Conservation (phyloP, 2,888 invertebrate genomes). For the Mactromeris polynyma region DNA sequence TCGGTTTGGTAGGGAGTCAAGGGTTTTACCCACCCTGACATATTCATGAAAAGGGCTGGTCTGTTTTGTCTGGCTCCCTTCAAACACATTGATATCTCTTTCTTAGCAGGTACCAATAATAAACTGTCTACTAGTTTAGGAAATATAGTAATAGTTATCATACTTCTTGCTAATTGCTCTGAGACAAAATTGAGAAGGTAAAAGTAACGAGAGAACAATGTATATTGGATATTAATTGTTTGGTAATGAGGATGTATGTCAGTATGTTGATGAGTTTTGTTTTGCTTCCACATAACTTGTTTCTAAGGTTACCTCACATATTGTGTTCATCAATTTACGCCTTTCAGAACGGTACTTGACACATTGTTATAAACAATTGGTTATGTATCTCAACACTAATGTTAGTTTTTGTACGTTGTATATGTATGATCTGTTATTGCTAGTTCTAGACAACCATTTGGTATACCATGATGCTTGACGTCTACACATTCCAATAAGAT, state of each 20-base stretch:
- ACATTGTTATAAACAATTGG: slow-evolving; percentile 37
- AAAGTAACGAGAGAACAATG: not conserved
- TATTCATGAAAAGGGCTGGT: not conserved
- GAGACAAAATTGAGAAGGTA: not conserved
- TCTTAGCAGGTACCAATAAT: not conserved
- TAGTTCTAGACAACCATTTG: not conserved
- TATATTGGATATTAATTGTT: slow-evolving; percentile 12
- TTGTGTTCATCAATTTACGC: slow-evolving; percentile 29
- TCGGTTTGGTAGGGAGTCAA: no score
- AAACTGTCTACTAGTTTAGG: no score
- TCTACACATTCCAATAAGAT: not conserved
- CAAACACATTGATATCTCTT: not conserved
- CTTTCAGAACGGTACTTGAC: slow-evolving; percentile 18
- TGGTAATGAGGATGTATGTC: slow-evolving; percentile 3
- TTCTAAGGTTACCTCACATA: slow-evolving; percentile 26
- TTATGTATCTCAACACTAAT: slow-evolving; percentile 26
- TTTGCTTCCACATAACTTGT: not conserved
- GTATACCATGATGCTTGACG: not conserved
- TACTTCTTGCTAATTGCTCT: not conserved
- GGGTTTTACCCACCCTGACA: no score
- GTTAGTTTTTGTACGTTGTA: not conserved
- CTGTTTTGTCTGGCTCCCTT: not conserved
- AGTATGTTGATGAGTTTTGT: not conserved
- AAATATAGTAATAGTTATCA: no score
- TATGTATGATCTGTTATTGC: not conserved